Evolutionary conservation across 2,797 vertebrate species (phyloP).

Genomic region (Neosilurus mollespiculum): DNA sequence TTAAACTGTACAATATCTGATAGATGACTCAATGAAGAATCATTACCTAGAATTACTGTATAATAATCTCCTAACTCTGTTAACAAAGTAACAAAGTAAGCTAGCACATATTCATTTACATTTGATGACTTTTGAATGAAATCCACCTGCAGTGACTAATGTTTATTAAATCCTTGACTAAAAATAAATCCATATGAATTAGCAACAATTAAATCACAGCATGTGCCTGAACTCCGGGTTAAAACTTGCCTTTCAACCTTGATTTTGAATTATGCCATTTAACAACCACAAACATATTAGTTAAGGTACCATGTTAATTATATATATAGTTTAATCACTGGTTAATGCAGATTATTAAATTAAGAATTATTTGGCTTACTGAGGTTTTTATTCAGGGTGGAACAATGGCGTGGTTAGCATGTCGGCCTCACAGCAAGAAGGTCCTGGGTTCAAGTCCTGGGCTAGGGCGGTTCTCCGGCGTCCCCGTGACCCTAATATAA

Average conservation of each 20-base stretch:
- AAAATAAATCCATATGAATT: background rate
- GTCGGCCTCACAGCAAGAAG: too few relatives aligned
- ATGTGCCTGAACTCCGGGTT: background rate
- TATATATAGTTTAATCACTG: background rate
- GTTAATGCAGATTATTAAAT: too few relatives aligned
- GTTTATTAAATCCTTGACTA: background rate
- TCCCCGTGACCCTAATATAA: too few relatives aligned
- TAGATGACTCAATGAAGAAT: background rate
- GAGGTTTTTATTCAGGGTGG: too few relatives aligned
- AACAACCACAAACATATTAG: background rate
- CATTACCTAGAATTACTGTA: too few relatives aligned
- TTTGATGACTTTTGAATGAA: background rate
- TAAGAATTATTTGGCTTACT: too few relatives aligned
- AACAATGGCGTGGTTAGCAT: too few relatives aligned
- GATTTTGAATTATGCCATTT: background rate
- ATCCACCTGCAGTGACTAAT: conserved; percentile 9
- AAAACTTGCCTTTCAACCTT: background rate
- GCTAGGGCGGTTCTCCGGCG: too few relatives aligned
- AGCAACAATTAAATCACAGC: background rate
- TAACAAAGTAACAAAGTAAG: background rate
- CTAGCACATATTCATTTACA: background rate
- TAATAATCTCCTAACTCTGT: background rate
- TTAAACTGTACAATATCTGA: background rate
- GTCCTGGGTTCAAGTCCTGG: too few relatives aligned
- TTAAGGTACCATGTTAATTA: too few relatives aligned